Conservation (phyloP, 2,797 vertebrate genomes). For the Arctocebus calabarensis region DNA sequence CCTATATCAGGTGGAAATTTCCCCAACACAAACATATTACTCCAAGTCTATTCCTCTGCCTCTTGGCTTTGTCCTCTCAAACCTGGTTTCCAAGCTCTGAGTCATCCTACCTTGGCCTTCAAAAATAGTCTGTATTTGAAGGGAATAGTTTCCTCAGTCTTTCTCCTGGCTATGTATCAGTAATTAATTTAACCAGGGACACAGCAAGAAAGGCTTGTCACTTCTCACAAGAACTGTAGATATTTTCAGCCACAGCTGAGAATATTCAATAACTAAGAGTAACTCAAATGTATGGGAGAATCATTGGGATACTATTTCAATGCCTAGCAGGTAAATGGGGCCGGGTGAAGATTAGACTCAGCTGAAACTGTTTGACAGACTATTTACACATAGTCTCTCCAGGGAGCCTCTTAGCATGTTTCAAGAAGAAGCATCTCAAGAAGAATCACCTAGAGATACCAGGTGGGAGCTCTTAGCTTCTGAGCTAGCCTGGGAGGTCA, state of each 20-base stretch:
- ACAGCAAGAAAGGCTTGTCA: not conserved
- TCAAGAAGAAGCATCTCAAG: not conserved
- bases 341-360: not conserved
- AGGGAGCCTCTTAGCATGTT: not conserved
- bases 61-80: not conserved
- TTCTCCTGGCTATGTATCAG: not conserved
- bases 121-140: slow-evolving; percentile 1
- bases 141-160: not conserved
- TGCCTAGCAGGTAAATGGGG: not conserved
- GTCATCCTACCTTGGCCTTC: not conserved
- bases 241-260: not conserved
- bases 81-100: not conserved
- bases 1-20: not conserved
- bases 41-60: not conserved
- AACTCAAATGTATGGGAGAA: not conserved
- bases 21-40: not conserved
- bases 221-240: not conserved
- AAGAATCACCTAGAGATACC: not conserved
- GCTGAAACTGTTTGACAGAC: not conserved
- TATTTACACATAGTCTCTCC: not conserved
- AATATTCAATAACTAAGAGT: not conserved
- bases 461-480: not conserved
- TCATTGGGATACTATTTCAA: not conserved
- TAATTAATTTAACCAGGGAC: not conserved
- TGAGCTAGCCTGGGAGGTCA: not conserved